Conservation (phyloP, 2,797 vertebrate genomes). For the Merluccius polli region DNA sequence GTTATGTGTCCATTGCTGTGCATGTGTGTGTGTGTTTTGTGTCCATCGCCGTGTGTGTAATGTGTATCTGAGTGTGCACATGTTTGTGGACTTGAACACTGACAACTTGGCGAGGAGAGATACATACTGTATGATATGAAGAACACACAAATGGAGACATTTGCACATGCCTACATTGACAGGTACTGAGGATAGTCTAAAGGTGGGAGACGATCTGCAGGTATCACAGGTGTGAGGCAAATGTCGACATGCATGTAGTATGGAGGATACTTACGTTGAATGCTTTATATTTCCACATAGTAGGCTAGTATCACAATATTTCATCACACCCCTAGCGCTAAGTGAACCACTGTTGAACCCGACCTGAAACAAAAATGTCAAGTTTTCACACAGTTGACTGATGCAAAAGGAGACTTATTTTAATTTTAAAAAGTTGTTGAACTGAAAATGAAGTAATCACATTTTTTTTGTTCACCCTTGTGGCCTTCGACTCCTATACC, state of each 20-base stretch:
- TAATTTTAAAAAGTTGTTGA: background rate
- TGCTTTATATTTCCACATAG: background rate
- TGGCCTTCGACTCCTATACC: background rate
- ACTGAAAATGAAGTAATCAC: background rate
- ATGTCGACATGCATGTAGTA: background rate
- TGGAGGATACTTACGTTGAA: background rate
- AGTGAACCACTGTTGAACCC: background rate
- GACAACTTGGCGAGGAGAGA: background rate
- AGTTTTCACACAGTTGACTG: no score
- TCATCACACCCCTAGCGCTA: no score
- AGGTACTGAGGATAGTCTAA: background rate
- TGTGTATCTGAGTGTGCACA: background rate
- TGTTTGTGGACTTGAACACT: background rate
- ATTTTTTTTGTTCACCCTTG: background rate
- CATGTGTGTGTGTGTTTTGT: conserved; percentile 5
- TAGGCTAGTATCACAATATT: background rate
- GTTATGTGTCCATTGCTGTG: background rate
- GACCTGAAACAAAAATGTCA: background rate
- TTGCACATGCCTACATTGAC: background rate
- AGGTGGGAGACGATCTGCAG: background rate
- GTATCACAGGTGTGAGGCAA: background rate
- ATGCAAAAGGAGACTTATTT: background rate
- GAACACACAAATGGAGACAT: background rate
- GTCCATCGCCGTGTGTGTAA: background rate
- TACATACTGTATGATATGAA: background rate